These are phyloP conservation scores for Drosophila fuyamai DNA, from an alignment of 1,140 invertebrate species.

Conservation along the genomic window DNA sequence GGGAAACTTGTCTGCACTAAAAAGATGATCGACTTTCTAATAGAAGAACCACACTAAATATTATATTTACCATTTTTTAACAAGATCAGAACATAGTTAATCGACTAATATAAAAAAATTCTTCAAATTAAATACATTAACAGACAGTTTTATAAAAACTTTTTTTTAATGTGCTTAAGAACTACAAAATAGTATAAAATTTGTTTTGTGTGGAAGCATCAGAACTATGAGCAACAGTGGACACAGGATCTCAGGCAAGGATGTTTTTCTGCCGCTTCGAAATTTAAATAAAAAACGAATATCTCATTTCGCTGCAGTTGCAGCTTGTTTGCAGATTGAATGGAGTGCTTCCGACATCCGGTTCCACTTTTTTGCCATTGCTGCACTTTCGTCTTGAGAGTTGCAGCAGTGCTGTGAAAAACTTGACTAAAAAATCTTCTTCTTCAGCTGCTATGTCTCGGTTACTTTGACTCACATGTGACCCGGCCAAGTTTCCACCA, in stretches of 20 bases:
- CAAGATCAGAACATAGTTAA: no score
- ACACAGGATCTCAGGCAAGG: constrained; percentile 18
- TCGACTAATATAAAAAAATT: no score
- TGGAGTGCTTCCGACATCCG: constrained; percentile 80
- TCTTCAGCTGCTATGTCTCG: constrained; percentile 8
- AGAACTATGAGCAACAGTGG: constrained; percentile 19
- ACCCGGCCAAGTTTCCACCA: constrained; percentile 43
- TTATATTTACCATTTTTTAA: no score
- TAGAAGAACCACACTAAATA: no score
- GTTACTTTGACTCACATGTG: constrained; percentile 63
- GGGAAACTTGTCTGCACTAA: no score
- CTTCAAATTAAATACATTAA: no score
- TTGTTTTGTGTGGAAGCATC: background rate
- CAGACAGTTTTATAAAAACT: no score
- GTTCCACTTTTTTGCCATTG: constrained; percentile 46
- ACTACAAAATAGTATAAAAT: background rate
- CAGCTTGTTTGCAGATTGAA: constrained; percentile 78
- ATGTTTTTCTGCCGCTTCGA: constrained; percentile 54
- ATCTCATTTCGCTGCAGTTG: constrained; percentile 68
- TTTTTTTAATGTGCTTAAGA: no score
- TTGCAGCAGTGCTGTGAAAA: constrained; percentile 54
- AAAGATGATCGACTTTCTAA: no score
- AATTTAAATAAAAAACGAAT: constrained; percentile 81
- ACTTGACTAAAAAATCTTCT: constrained; percentile 51
- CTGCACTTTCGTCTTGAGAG: constrained; percentile 75